Conservation (phyloP, 2,113 vertebrate species). For the Budorcas taxicolor region DNA sequence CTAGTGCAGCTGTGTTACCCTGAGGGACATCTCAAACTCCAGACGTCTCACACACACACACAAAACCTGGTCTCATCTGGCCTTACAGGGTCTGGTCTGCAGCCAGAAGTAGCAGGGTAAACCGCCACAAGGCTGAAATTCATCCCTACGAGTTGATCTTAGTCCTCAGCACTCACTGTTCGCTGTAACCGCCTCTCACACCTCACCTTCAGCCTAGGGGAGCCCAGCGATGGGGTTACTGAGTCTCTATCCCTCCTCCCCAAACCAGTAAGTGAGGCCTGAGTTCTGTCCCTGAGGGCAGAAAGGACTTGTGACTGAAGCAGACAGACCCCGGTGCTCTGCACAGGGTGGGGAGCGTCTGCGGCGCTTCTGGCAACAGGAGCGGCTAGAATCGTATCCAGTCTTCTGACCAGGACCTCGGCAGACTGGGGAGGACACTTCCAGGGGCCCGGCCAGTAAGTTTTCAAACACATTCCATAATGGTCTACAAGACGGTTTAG, state of each 20-base stretch:
- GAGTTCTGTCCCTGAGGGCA: not conserved
- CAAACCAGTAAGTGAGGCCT: not conserved
- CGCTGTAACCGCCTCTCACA: not conserved
- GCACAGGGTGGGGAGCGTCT: not conserved
- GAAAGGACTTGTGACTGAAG: not conserved
- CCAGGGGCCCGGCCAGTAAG: fast-evolving
- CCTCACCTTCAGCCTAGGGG: not conserved
- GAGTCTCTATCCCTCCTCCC: not conserved
- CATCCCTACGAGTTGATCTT: not conserved
- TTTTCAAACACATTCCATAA: not conserved
- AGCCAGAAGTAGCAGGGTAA: not conserved
- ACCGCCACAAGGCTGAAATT: not conserved
- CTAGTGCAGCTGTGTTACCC: not conserved
- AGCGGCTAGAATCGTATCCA: not conserved
- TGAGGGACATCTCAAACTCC: not conserved
- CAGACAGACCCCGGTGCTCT: fast-evolving
- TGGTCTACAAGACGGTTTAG: slow-evolving; percentile 42
- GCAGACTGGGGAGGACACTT: not conserved
- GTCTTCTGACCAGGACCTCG: not conserved
- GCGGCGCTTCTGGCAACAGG: not conserved
- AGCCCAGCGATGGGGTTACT: too few relatives aligned
- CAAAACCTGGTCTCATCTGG: not conserved
- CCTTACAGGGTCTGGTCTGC: not conserved
- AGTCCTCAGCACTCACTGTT: too few relatives aligned
- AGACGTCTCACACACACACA: not conserved